phyloP scores from a whole-genome alignment of 1,140 invertebrate species.

The Macrotrachela quadricornifera region DNA sequence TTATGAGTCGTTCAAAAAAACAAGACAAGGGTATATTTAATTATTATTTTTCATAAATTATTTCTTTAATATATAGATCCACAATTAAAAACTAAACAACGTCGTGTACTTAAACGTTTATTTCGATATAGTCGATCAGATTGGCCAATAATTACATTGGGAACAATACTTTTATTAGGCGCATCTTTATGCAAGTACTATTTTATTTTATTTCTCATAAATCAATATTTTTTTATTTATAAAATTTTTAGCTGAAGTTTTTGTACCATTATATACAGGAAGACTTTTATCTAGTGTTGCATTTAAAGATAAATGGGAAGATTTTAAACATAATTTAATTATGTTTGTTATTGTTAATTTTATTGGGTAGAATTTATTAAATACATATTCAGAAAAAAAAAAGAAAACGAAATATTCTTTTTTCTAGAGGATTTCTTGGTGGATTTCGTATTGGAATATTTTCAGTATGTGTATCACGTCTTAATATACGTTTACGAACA shows the following conservation, averaged over 20 bases:
- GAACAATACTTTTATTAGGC: not conserved
- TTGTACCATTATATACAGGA: constrained; percentile 6
- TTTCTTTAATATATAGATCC: too few relatives aligned
- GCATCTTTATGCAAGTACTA: not conserved
- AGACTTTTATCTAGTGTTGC: not conserved
- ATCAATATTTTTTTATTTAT: not conserved
- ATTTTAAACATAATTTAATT: constrained; percentile 1
- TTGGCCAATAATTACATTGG: not conserved
- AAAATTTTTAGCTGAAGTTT: constrained; percentile 2
- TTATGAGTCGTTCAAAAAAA: too few relatives aligned
- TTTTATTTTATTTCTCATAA: not conserved
- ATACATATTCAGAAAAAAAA: too few relatives aligned
- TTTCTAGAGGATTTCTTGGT: constrained; percentile 3
- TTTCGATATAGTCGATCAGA: constrained; percentile 4
- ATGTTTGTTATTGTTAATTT: constrained; percentile 6
- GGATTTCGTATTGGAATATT: constrained; percentile 4
- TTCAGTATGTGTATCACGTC: not conserved
- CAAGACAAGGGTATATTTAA: too few relatives aligned
- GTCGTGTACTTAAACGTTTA: not conserved
- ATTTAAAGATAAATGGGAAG: not conserved
- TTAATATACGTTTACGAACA: constrained; percentile 12
- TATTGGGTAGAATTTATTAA: not conserved
- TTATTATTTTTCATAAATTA: too few relatives aligned
- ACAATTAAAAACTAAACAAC: too few relatives aligned
- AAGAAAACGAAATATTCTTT: too few relatives aligned